Base-by-base conservation (phyloP, 2,888 invertebrate genomes). In the Acleris sparsana region DNA sequence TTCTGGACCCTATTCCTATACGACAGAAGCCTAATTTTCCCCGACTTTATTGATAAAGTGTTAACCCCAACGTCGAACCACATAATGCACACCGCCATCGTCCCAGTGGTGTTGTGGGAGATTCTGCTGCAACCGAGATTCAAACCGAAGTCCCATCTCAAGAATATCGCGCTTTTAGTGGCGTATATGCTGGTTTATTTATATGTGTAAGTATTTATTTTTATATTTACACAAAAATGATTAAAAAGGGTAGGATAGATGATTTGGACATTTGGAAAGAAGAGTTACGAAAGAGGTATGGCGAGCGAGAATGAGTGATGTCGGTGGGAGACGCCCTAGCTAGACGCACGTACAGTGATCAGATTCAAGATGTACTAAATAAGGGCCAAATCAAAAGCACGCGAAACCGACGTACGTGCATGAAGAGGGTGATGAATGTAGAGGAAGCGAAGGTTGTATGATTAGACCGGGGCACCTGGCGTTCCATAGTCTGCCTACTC, bases 1-100 rank as follows among this genome's bases (percentile, higher is more conserved):
- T 73, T 73, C 62, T 73, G 73, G 73, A 9, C 69, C 18, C 20
- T 73, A 59, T 72, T 70, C 64, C 33, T 66, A 2, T 72, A 71
- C 62, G 72, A 73, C 61, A 62, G 70, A 55, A 61, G 61, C 17
- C 66, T 73, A 7, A 71, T 73, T 22, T 68, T 71, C 49, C 73
- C 73, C 0, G 56, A 39, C 9, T 72, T 68, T 53, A 56, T 66
- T 3, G 72, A 73, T 53, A 59, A 66, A 48, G 65, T 71, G 4
- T 52, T 73, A 5, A 55, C 69, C 0, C 53, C 63, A 0, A 29
- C 52, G 0, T 68, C 69, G 13, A 72, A 73, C 39, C 73, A 73
- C 29, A 69, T 71, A 1, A 69, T 72, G 56, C 73, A 73, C 18
- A 72, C 72, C 0, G 43, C 59, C 2, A 72, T 73, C 20, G 63